Base-by-base conservation (phyloP, 2,888 invertebrate genomes). In the Sisyra terminalis region DNA sequence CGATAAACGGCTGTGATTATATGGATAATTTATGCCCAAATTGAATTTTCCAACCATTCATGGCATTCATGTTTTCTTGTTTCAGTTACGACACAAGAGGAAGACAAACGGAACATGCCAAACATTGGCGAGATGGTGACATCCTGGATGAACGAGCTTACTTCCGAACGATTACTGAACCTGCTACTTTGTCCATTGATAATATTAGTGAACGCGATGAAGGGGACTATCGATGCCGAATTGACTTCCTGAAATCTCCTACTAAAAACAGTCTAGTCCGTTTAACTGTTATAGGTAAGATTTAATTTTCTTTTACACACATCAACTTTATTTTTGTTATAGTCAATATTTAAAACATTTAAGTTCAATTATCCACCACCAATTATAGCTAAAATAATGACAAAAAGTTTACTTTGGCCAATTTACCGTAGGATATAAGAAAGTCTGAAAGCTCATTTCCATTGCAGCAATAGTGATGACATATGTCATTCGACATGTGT, bases 241-340 rank as follows among this genome's bases (percentile, higher is more conserved):
- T 86, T 39, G 86, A 87, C 63, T 86, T 83, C 62, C 72, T 76
- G 52, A 73, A 77, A 50, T 82, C 83, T 6, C 84, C 84, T 0
- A 85, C 86, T 8, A 73, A 75, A 49, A 84, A 85, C 58, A 73
- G 78, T 46, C 74, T 79, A 54, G 75, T 84, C 47, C 68, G 75
- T 48, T 67, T 87, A 45, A 74, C 75, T 50, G 75, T 86, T 45
- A 78, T 86, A 51, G 79, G 86, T 86, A 59, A 67, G 75, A 65
- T 32, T 29, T 3, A 18, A 40, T 40, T 15, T 30, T 40, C 29
- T 30, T 30, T 30, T 2, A n/a, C 15, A 29, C 10, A n/a, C 11
- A 9, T 35, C 35, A 35, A 10, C 8, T 35, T 10, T 10, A 35
- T 35, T 7, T 35, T 10, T 35, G 11, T 35, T 10, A 10, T 10